Evolutionary conservation across 2,888 invertebrate species (phyloP).

Genomic region (Pyrrhia umbra): DNA sequence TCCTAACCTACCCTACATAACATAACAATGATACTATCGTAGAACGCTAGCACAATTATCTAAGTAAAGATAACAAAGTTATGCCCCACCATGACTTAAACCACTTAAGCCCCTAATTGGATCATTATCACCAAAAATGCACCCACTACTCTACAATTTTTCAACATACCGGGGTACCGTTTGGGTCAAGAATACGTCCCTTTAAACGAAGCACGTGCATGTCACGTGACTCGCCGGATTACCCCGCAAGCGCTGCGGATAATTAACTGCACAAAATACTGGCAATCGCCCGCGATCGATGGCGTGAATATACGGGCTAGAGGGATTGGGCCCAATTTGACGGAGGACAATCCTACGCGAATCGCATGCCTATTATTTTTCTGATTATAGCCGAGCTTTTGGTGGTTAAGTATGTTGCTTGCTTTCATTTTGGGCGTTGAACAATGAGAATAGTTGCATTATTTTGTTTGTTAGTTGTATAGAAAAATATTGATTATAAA

Average conservation of each 20-base stretch:
- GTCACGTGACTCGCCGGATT: conserved; percentile 88
- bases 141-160: conserved; percentile 45
- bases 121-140: conserved; percentile 58
- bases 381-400: conserved; percentile 37
- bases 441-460: not conserved
- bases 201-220: conserved; percentile 81
- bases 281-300: conserved; percentile 80
- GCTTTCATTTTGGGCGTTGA: not conserved
- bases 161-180: conserved; percentile 54
- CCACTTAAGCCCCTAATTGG: conserved; percentile 59
- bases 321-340: conserved; percentile 68
- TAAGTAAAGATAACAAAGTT: conserved; percentile 39
- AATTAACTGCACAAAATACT: conserved; percentile 89
- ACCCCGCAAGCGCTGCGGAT: conserved; percentile 83
- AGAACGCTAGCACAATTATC: not conserved
- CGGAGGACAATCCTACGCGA: conserved; percentile 61
- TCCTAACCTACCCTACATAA: not conserved
- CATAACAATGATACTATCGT: not conserved
- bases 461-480: not conserved
- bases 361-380: conserved; percentile 48
- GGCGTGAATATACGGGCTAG: conserved; percentile 66
- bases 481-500: no score
- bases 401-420: conserved; percentile 28
- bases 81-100: conserved; percentile 32
- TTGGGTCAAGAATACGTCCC: conserved; percentile 74